phyloP scores from a whole-genome alignment of 2,797 vertebrate genomes.

The Dallia pectoralis region DNA sequence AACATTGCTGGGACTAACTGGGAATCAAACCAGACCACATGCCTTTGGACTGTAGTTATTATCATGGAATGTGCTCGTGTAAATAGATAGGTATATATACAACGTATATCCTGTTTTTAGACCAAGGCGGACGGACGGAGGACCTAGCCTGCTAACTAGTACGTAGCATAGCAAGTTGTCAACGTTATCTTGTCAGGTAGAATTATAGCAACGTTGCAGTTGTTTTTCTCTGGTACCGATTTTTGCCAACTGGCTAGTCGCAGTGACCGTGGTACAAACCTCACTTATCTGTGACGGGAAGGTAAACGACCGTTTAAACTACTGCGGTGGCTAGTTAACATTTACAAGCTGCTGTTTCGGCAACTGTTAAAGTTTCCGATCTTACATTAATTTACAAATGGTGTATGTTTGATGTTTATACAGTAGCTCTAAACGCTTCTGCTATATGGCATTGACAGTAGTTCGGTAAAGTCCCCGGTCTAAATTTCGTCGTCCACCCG shows the following conservation, averaged over 20 bases:
- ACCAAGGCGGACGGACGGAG: conserved; percentile 8
- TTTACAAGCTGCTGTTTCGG: neutral
- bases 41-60: neutral
- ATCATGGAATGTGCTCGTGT: neutral
- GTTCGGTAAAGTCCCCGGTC: conserved; percentile 36
- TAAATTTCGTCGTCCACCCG: conserved; percentile 32
- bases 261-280: neutral
- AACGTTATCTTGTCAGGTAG: neutral
- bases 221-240: conserved; percentile 1
- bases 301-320: neutral
- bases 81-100: neutral
- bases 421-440: neutral
- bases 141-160: conserved; percentile 7
- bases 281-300: neutral
- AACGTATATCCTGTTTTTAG: neutral
- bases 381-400: too few species aligned
- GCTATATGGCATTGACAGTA: conserved; percentile 46
- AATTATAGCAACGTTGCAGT: neutral
- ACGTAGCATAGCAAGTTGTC: neutral
- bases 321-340: neutral
- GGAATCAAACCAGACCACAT: neutral
- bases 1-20: neutral
- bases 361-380: neutral
- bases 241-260: neutral
- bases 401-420: neutral